Conservation (phyloP, 1,140 invertebrate genomes). For the Brachionus plicatilis region DNA sequence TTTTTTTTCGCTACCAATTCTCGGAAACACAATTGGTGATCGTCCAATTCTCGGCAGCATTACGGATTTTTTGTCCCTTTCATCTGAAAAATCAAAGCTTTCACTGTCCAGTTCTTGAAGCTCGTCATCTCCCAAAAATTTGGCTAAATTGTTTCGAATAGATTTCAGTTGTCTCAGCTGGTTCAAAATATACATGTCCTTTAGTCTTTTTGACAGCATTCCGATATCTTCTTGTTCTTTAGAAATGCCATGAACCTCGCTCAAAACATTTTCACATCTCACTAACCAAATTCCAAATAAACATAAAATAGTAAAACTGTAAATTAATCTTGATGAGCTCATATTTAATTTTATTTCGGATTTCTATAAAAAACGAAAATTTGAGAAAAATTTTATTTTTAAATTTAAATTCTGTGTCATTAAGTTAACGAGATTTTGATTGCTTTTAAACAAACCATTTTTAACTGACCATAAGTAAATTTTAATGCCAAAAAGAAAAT, state of each 20-base stretch:
- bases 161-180: not conserved
- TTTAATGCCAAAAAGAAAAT: not conserved
- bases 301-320: not conserved
- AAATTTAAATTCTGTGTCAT: no score
- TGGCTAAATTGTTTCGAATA: not conserved
- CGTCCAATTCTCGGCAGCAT: not conserved
- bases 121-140: not conserved
- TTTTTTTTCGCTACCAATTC: conserved; percentile 3
- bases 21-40: not conserved
- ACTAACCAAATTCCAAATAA: not conserved
- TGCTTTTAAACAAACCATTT: not conserved
- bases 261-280: not conserved
- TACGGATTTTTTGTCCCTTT: not conserved
- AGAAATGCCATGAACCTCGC: not conserved
- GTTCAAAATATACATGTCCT: not conserved
- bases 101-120: not conserved
- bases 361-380: not conserved
- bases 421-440: not conserved
- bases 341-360: not conserved
- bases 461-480: not conserved
- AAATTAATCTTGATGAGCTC: not conserved
- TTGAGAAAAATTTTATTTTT: not conserved
- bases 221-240: not conserved
- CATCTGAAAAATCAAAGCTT: not conserved
- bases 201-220: not conserved